Conservation (phyloP, 1,140 invertebrate species). For the Elymnias hypermnestra region DNA sequence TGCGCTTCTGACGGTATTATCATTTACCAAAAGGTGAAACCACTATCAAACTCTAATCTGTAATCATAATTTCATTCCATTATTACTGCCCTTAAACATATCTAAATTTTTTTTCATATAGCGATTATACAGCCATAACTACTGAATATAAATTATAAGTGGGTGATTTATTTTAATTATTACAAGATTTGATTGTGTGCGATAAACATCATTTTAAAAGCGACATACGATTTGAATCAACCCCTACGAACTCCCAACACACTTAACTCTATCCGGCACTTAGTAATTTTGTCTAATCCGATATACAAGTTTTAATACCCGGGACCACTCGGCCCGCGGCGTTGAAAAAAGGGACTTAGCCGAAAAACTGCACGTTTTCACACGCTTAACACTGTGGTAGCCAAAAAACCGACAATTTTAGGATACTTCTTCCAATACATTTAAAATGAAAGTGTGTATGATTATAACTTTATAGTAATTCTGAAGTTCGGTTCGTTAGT, state of each 20-base stretch:
- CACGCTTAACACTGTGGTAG: constrained; percentile 37
- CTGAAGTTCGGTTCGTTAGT: too few species aligned
- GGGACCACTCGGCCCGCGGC: constrained; percentile 46
- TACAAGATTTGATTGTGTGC: too few species aligned
- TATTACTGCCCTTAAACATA: too few species aligned
- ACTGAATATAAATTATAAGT: too few species aligned
- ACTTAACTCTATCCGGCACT: constrained; percentile 57
- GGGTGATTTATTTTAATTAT: too few species aligned
- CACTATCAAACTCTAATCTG: too few species aligned
- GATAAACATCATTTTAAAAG: background rate
- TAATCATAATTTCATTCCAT: too few species aligned
- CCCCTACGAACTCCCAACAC: constrained; percentile 23
- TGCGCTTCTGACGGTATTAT: too few species aligned
- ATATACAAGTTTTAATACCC: constrained; percentile 69
- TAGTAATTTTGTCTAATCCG: constrained; percentile 71
- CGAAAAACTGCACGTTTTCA: constrained; percentile 65
- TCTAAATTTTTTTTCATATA: too few species aligned
- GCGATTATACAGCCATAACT: too few species aligned
- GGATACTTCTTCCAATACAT: background rate
- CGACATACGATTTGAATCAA: background rate
- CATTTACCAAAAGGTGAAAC: too few species aligned
- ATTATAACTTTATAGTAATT: background rate
- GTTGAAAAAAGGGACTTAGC: constrained; percentile 60
- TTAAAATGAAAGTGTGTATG: background rate
- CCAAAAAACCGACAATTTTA: background rate